A percentile compares a stretch with the other conserved stretches of the same genome.
phyloP scores from a whole-genome alignment of 2,888 invertebrate genomes.

The Mythimna lalbum region DNA sequence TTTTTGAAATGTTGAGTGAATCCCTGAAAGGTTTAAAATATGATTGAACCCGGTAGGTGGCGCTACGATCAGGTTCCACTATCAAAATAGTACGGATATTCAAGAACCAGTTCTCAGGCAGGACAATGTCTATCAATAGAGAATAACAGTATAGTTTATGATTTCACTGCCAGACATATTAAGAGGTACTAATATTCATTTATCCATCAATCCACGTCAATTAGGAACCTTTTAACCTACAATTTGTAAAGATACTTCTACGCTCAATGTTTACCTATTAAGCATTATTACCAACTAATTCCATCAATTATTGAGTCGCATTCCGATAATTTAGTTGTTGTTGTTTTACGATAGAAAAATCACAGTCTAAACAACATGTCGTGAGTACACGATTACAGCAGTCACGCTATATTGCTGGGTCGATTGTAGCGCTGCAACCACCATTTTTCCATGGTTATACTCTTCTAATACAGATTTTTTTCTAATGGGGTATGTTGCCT shows the following conservation, averaged over 20 bases:
- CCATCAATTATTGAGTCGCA: constrained; percentile 10
- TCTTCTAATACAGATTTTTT: background rate
- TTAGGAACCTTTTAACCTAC: constrained; percentile 1
- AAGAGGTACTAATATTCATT: background rate
- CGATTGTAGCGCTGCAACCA: constrained; percentile 28
- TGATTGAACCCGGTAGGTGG: no score
- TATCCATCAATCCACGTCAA: constrained; percentile 13
- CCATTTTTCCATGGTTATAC: constrained; percentile 8
- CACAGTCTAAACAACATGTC: constrained; percentile 48
- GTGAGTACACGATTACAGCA: constrained; percentile 41
- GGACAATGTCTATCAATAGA: no score
- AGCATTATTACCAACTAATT: constrained; percentile 6
- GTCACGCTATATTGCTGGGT: constrained; percentile 54
- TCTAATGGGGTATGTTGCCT: no score
- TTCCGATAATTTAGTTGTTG: constrained; percentile 50
- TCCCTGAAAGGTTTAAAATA: no score
- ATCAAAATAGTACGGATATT: no score
- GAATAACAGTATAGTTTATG: no score
- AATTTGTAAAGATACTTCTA: constrained; percentile 6
- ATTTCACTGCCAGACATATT: background rate
- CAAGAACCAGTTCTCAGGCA: no score
- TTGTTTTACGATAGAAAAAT: constrained; percentile 44
- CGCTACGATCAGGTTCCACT: no score
- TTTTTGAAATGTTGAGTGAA: no score
- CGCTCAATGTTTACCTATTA: background rate